Percentiles rank a stretch among this genome's conserved stretches.
Evolutionary conservation across 1,140 invertebrate genomes (phyloP).

Genomic region (Zaprionus davidi): DNA sequence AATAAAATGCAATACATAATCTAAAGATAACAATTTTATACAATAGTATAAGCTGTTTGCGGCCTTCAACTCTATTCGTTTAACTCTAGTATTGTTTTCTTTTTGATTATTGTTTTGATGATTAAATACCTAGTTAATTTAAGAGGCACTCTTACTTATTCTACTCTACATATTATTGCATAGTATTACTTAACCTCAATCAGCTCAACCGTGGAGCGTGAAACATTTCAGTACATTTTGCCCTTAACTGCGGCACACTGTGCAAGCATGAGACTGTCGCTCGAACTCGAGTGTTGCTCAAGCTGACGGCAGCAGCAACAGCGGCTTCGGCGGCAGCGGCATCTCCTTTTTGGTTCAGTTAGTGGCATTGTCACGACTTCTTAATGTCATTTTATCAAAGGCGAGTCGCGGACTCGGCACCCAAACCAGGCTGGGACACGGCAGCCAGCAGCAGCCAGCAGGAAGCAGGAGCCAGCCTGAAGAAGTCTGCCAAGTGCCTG

Average conservation of each 20-base stretch:
- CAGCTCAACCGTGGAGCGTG: background rate
- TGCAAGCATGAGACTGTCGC: slow-evolving; percentile 26
- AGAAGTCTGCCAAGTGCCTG: background rate
- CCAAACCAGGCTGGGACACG: background rate
- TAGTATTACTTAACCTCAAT: no score
- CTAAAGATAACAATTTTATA: no score
- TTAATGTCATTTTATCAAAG: slow-evolving; percentile 83
- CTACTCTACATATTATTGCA: no score
- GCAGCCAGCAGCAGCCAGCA: background rate
- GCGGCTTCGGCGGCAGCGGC: slow-evolving; percentile 15
- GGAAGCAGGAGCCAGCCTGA: slow-evolving; percentile 9
- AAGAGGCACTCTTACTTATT: no score
- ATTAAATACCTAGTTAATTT: no score
- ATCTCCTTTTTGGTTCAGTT: slow-evolving; percentile 75
- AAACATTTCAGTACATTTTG: background rate
- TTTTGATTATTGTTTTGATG: no score
- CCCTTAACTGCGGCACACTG: slow-evolving; percentile 31
- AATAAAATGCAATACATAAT: no score
- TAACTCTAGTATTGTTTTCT: no score
- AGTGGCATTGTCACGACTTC: slow-evolving; percentile 82
- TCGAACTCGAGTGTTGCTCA: slow-evolving; percentile 64
- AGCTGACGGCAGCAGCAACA: slow-evolving; percentile 56
- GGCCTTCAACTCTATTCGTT: no score
- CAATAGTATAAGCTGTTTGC: no score
- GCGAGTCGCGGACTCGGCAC: slow-evolving; percentile 62